Conservation (phyloP, 2,113 vertebrate species). For the Solenodon paradoxus region DNA sequence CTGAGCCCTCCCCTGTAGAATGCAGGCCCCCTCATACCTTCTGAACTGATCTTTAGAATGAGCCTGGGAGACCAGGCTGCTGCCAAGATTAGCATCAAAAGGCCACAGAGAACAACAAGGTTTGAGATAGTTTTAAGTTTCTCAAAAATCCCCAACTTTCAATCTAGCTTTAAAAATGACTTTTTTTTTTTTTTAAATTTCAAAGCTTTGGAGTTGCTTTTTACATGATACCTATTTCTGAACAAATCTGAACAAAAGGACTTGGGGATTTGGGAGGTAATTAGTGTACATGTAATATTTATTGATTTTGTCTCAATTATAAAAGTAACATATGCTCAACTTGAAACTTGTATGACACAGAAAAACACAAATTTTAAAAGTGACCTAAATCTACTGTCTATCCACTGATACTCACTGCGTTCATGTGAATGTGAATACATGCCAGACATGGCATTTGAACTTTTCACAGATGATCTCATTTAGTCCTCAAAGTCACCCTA, state of each 20-base stretch:
- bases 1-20: neutral
- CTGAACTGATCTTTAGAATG: neutral
- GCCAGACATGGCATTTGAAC: neutral
- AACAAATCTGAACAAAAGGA: conserved; percentile 50
- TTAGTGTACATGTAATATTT: conserved; percentile 51
- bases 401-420: neutral
- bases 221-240: neutral
- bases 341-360: conserved; percentile 10
- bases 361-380: conserved; percentile 27
- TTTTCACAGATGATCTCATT: neutral
- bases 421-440: accelerated
- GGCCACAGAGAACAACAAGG: accelerated
- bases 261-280: conserved; percentile 20
- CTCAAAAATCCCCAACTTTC: neutral
- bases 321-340: conserved; percentile 50
- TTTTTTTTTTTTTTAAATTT: neutral
- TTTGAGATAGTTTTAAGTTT: neutral
- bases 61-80: neutral
- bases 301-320: conserved; percentile 54
- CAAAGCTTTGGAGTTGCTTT: neutral
- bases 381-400: neutral
- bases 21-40: neutral
- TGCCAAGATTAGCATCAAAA: neutral
- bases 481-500: too few species aligned
- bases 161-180: conserved; percentile 9